Evolutionary conservation across 2,797 vertebrate species (phyloP), one percentile per base, ranked within the genome.

Genomic region (Gobionotothen gibberifrons): DNA sequence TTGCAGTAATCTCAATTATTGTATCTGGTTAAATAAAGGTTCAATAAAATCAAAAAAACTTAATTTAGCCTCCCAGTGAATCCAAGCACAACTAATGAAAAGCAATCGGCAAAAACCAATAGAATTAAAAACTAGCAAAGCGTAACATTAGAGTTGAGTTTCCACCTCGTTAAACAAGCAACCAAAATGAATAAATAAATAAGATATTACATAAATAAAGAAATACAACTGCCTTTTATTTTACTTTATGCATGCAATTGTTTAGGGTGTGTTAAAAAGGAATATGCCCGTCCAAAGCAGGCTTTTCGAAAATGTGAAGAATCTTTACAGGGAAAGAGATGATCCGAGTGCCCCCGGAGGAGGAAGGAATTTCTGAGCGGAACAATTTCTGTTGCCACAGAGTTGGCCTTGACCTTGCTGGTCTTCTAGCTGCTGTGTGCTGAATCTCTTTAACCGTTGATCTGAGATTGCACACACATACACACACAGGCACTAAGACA

Each of bases 371-470:
- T 92, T 90, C 82, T 69, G 55, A 84, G 83, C 72, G 75, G 82
- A 91, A 87, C 85, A 83, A 88, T 93, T 93, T 91, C 83, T 91
- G 89, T 90, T 87, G 83, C 90, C 85, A 84, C 78, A 78, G 87
- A 83, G 75, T 81, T 46, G 81, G 83, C 85, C 88, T 90, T 91
- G 92, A 94, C 91, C 92, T 89, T 80, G 80, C 76, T 80, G 85
- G 86, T 81, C 79, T 88, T 89, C 76, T 72, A 42, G n/a, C 87
- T 47, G 87, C 90, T 85, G 83, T 68, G 81, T 84, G 88, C 85
- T 78, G 66, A 84, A 89, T 86, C 74, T 91, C 74, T 92, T 88
- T 86, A 85, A 85, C 82, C 56, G 19, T n/a, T 79, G 81, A 88
- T 86, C 75, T 83, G 47, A 75, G 64, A 79, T 76, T 36, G 8